Evolutionary conservation across 2,888 invertebrate genomes (phyloP).

Genomic region (Metalampra italica): DNA sequence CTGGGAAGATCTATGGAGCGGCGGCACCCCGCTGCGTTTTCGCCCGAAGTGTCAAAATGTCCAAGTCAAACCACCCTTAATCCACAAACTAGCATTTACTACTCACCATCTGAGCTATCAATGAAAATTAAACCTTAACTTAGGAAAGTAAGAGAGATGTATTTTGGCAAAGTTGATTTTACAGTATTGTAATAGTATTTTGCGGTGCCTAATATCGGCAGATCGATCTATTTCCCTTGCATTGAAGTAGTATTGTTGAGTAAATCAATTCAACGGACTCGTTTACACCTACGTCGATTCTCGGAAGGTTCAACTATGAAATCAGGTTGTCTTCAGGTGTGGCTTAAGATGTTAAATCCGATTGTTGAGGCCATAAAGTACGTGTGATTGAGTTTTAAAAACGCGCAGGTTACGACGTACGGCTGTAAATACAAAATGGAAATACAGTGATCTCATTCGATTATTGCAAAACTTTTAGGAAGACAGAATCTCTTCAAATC

Average conservation of each 20-base stretch:
- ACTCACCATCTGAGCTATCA: constrained; percentile 5
- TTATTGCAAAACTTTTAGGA: no score
- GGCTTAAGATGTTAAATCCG: constrained; percentile 49
- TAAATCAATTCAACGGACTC: constrained; percentile 49
- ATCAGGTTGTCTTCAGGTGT: constrained; percentile 61
- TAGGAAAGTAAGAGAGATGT: not conserved
- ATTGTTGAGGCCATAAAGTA: constrained; percentile 25
- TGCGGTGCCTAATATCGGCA: constrained; percentile 50
- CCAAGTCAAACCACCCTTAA: constrained; percentile 57
- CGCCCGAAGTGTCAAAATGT: constrained; percentile 75
- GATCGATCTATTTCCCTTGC: constrained; percentile 50
- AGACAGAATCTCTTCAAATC: no score
- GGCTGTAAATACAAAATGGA: no score
- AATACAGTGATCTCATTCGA: no score
- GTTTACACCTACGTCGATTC: constrained; percentile 57
- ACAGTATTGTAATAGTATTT: constrained; percentile 23
- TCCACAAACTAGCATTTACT: constrained; percentile 23
- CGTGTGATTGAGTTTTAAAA: not conserved
- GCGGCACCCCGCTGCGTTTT: constrained; percentile 66
- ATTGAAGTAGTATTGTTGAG: constrained; percentile 34
- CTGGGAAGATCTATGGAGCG: constrained; percentile 63
- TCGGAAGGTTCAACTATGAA: constrained; percentile 53
- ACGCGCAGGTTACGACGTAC: not conserved
- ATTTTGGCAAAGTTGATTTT: constrained; percentile 10
- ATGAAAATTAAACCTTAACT: constrained; percentile 12